phyloP scores from a whole-genome alignment of 2,888 invertebrate genomes.

The Sussaba pulchella region DNA sequence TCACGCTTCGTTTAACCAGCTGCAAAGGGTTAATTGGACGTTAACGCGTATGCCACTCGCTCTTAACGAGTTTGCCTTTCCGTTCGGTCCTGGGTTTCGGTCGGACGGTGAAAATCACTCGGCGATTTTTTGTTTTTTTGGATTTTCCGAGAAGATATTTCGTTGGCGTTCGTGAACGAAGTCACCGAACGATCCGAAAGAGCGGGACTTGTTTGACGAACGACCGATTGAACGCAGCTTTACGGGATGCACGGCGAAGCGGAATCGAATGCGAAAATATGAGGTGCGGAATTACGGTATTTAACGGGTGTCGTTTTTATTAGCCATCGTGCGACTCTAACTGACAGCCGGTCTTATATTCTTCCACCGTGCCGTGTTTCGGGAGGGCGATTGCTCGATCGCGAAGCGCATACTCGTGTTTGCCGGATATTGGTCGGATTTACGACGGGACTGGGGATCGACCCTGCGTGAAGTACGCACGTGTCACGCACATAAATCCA shows the following conservation, averaged over 20 bases:
- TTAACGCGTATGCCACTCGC: conserved; percentile 68
- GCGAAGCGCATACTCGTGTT: too few relatives aligned
- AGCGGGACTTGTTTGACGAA: too few relatives aligned
- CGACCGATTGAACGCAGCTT: neutral
- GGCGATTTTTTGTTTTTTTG: conserved; percentile 27
- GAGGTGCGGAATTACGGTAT: neutral
- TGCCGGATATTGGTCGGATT: too few relatives aligned
- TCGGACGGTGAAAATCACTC: conserved; percentile 41
- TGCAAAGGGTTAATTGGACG: conserved; percentile 73
- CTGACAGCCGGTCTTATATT: too few relatives aligned
- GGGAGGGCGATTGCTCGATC: too few relatives aligned
- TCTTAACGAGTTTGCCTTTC: conserved; percentile 1
- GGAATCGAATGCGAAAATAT: conserved; percentile 18
- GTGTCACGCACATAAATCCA: too few relatives aligned
- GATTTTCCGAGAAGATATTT: conserved; percentile 23
- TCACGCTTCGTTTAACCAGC: conserved; percentile 56
- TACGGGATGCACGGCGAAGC: conserved; percentile 14
- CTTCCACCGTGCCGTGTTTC: too few relatives aligned
- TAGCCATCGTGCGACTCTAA: neutral
- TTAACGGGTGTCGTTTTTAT: conserved; percentile 2
- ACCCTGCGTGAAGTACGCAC: too few relatives aligned
- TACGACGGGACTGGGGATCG: too few relatives aligned
- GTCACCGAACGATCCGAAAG: conserved; percentile 1
- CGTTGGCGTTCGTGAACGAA: neutral
- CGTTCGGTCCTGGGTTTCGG: neutral